These are phyloP conservation scores for Galerucella pusilla DNA, from an alignment of 2,888 invertebrate genomes.

Conservation along the genomic window DNA sequence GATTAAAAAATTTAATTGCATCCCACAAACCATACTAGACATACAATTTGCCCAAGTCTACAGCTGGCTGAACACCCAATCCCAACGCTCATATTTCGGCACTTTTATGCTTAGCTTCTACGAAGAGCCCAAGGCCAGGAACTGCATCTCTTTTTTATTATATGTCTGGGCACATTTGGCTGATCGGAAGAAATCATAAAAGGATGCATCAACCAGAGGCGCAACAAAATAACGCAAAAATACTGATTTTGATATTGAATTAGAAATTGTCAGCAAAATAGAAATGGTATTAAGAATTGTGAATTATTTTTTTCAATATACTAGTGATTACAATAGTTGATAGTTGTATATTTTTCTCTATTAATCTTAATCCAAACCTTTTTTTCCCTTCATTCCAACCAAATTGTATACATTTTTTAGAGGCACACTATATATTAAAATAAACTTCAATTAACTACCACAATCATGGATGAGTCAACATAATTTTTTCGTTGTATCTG, in stretches of 20 bases:
- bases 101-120: conserved; percentile 36
- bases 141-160: conserved; percentile 39
- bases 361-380: too few species aligned
- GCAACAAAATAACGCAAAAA: not conserved
- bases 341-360: too few species aligned
- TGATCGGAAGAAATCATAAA: conserved; percentile 48
- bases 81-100: conserved; percentile 12
- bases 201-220: conserved; percentile 43
- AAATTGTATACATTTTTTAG: too few species aligned
- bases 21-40: not conserved
- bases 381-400: too few species aligned
- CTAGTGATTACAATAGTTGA: too few species aligned
- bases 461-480: too few species aligned
- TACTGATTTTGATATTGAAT: too few species aligned
- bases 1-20: conserved; percentile 3
- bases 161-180: conserved; percentile 50
- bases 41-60: conserved; percentile 2
- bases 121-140: conserved; percentile 39
- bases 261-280: too few species aligned
- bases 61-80: conserved; percentile 3
- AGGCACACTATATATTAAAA: too few species aligned
- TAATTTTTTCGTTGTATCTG: not conserved
- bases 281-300: too few species aligned
- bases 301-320: too few species aligned
- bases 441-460: too few species aligned